Evolutionary conservation across 1,140 invertebrate species (phyloP), one percentile per base, ranked within the genome.

Genomic region (Drosophila bipectinata): DNA sequence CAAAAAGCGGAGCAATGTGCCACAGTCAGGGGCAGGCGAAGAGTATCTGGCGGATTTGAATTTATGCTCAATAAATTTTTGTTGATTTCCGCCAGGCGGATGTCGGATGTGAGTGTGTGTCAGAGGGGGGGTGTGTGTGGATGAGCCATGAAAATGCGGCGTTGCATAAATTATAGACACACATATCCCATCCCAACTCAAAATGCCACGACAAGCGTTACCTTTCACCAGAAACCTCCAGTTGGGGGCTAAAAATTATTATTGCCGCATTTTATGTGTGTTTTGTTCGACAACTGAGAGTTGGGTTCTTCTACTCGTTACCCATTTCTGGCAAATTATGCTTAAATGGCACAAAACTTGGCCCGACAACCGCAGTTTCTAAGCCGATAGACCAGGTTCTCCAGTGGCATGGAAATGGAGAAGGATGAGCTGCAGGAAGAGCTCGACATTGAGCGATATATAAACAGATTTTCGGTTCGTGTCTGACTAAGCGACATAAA

Each of bases 51-150:
- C 62, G 61, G 87, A 90, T 87, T 83, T 75, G 79, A 90, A 90
- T 90, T 90, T 90, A 90, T 90, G 87, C 82, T 77, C 87, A 90
- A 90, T 90, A 90, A 90, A 90, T 87, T 90, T 87, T 79, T 88
- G 84, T 83, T 88, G 83, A 88, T 88, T 88, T 89, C 79, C 83
- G 84, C 37, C 64, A 71, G 34, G 45, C 66, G 39, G 39, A 45
- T 45, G 14, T 66, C 66, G 39, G 39, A 45, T 45, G 14, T 66
- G 71, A 44, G 52, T 44, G 10, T 44, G 41, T 18, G 41, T 44
- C 21, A 21, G 48, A 64, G 15, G 14, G 30, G 59, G 53, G 64
- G 39, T 45, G 61, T 68, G 72, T 47, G 62, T 68, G 72, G 72
- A 76, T 84, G 62, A 79, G 77, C 59, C 61, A 60, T 82, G 64